phyloP scores from a whole-genome alignment of 2,113 vertebrate species.

The Tenrec ecaudatus region DNA sequence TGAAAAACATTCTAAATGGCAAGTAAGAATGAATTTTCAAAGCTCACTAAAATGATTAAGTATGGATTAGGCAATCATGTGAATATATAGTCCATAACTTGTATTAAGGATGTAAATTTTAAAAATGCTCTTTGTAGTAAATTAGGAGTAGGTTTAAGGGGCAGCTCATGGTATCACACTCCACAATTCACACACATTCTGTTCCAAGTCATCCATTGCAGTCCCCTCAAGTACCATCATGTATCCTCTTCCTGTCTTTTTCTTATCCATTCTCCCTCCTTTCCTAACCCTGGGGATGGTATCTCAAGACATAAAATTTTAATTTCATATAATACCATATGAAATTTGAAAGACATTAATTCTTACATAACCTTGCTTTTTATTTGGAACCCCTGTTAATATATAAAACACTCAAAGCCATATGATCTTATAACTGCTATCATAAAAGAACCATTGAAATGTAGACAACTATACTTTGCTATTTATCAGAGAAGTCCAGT shows the following conservation, averaged over 20 bases:
- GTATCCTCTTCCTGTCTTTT: no score
- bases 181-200: no score
- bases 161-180: no score
- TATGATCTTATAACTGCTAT: not conserved
- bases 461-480: conserved; percentile 6
- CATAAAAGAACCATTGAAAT: not conserved
- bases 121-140: not conserved
- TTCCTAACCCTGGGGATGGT: no score
- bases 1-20: not conserved
- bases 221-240: no score
- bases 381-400: not conserved
- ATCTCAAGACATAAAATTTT: not conserved
- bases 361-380: conserved; percentile 12
- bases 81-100: not conserved
- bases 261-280: no score
- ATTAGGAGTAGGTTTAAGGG: no score
- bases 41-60: not conserved
- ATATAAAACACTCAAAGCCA: not conserved
- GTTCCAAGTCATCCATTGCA: no score
- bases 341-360: conserved; percentile 31
- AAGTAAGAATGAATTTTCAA: conserved; percentile 32
- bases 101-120: conserved; percentile 20
- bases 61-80: not conserved
- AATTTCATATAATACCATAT: not conserved
- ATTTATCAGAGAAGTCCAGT: not conserved